Percentiles rank a stretch among this genome's conserved stretches.
Conservation (phyloP, 35 echinoderm and acorn worm species). For the Amphiura filiformis region DNA sequence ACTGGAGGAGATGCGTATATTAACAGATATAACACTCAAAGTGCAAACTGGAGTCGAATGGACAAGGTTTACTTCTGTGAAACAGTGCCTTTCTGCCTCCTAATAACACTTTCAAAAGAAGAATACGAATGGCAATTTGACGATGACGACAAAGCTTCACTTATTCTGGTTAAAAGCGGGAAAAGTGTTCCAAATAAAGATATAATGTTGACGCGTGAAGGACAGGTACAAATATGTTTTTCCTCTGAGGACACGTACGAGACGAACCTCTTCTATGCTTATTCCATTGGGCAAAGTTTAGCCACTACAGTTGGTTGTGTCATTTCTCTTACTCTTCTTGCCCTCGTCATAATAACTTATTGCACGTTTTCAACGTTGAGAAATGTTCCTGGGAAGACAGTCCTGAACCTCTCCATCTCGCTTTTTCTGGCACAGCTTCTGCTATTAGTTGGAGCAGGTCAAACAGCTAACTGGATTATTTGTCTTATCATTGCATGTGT, state of each 20-base stretch:
- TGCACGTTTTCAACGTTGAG: constrained; percentile 12
- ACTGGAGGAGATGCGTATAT: background rate
- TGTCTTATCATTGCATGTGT: constrained; percentile 13
- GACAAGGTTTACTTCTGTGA: background rate
- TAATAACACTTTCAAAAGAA: background rate
- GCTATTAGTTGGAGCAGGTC: background rate
- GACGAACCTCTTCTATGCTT: background rate
- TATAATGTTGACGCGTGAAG: background rate
- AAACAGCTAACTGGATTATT: background rate
- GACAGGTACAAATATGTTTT: background rate
- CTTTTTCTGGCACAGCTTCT: constrained; percentile 20
- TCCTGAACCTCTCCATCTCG: constrained; percentile 11
- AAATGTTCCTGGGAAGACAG: constrained; percentile 20
- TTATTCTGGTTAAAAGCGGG: background rate
- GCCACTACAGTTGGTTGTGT: background rate
- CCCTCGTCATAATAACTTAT: constrained; percentile 17
- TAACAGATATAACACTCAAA: background rate
- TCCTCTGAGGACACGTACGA: background rate
- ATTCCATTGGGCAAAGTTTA: background rate
- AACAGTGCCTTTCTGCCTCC: background rate
- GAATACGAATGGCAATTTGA: background rate
- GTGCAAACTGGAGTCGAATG: background rate
- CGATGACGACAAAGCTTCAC: background rate
- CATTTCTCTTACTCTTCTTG: background rate
- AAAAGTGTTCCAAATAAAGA: background rate